Percentiles rank a stretch among this genome's conserved stretches.
Evolutionary conservation across 2,888 invertebrate species (phyloP).

Genomic region (Julus scandinavius): DNA sequence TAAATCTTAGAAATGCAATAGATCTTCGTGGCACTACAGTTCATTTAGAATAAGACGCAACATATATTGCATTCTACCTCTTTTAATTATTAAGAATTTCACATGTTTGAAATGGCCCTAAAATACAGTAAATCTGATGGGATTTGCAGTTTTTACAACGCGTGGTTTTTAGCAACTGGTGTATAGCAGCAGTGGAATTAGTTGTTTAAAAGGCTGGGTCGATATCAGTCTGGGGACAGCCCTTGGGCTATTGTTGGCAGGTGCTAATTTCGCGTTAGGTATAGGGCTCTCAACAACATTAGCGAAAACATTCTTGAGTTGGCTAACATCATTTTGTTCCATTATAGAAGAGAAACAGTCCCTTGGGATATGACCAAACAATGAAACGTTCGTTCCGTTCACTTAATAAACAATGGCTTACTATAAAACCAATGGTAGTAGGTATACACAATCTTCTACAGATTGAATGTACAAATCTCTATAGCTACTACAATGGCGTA

Average conservation of each 20-base stretch:
- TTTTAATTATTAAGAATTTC: too few relatives aligned
- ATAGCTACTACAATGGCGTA: too few relatives aligned
- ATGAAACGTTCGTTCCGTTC: background rate
- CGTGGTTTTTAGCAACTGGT: too few relatives aligned
- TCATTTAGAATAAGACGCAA: too few relatives aligned
- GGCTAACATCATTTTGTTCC: slow-evolving; percentile 27
- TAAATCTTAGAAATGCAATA: too few relatives aligned
- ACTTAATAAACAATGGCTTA: background rate
- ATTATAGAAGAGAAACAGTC: slow-evolving; percentile 12
- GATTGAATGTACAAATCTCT: background rate
- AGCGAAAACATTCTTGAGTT: slow-evolving; percentile 5
- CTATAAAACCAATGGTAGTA: background rate
- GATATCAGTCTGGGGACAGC: background rate
- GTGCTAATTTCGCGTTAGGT: slow-evolving; percentile 24
- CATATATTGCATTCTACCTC: too few relatives aligned
- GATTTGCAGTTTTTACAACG: too few relatives aligned
- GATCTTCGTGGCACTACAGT: too few relatives aligned
- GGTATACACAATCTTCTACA: too few relatives aligned
- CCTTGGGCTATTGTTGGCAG: slow-evolving; percentile 14
- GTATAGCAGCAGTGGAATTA: too few relatives aligned
- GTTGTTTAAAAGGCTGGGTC: background rate
- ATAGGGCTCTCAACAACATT: slow-evolving; percentile 15
- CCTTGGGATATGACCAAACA: slow-evolving; percentile 11
- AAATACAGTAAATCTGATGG: too few relatives aligned
- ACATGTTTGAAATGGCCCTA: too few relatives aligned